Evolutionary conservation across 1,140 invertebrate genomes (phyloP), one percentile per base, ranked within the genome.

Genomic region (Trissolcus basalis): DNA sequence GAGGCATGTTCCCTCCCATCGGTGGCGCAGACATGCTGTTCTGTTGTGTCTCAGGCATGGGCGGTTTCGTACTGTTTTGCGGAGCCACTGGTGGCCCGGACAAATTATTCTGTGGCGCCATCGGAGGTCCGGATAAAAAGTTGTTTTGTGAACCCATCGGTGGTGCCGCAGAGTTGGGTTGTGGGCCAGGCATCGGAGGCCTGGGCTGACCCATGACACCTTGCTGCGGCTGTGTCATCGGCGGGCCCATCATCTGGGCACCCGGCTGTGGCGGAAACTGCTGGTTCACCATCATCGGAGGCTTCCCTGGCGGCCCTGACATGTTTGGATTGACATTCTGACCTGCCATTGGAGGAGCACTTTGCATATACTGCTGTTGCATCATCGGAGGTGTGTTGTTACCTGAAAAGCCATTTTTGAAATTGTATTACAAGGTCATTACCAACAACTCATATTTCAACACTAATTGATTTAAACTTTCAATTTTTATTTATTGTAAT

Each of bases 321-420:
- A n/a, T n/a, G n/a, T 3, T 3, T 13, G 43, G 12, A 14, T 13
- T 44, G 0, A 44, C 9, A 9, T 48, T 15, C 15, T 48, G 47
- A 1, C 49, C 13, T 11, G 10, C 4, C 39, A 41, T 41, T n/a
- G 35, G 51, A 11, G 35, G 35, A 49, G 19, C 2, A 3, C 13
- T 45, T 12, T 47, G 9, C 45, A 49, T 19, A 8, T 67, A 56
- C 41, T 54, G 60, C 51, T 41, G 59, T 4, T 47, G 7, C 39
- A 45, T 19, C 55, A 56, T 14, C 54, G 45, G 78, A 64, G 13
- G 75, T 3, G 83, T 6, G 64, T 71, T 63, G 80, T 82, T 45
- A 14, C 58, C 54, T 55, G 54, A 9, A 35, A 50, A 39, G n/a
- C n/a, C n/a, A n/a, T n/a, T n/a, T n/a, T n/a, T n/a, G n/a, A n/a